Evolutionary conservation across 2,888 invertebrate species (phyloP), one percentile per base, ranked within the genome.

Genomic region (Vandiemenella viatica): DNA sequence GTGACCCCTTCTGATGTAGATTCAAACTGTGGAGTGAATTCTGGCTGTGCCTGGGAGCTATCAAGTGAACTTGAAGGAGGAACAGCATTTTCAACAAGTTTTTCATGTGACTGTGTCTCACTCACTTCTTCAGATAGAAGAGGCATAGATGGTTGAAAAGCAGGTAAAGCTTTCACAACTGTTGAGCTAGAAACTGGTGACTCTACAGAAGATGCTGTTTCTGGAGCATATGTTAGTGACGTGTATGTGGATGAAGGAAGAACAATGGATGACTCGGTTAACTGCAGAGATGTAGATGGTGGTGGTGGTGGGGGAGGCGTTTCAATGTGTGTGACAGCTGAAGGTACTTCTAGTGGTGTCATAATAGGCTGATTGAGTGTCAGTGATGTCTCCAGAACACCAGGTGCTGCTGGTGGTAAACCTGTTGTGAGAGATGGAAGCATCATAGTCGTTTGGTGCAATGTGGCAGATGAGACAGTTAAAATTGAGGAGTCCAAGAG

Each of bases 281-380:
- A 21, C 6, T 17, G 42, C 10, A 42, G 42, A 13, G 17, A 16
- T 21, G 19, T 17, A 15, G 42, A 42, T n/a, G 42, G n/a, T 45
- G 49, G 18, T 15, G 38, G 43, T 43, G 37, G 43, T 22, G 48
- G 45, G 18, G 48, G 37, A 37, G 49, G 49, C 17, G 26, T 22
- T 13, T 45, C 40, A 8, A 45, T 15, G 26, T 18, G 26, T 38
- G 38, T 22, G 16, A 46, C 22, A 15, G 22, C 6, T 7, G 53
- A 53, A 5, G 84, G 83, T 19, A 80, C 74, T 64, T 86, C 86
- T 20, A 82, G 66, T 0, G 86, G 80, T 1, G 86, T 82, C 87
- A 87, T 87, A 46, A 87, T 87, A 0, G 87, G 83, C 63, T 80
- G 83, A 60, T 84, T 76, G 15, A 85, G 69, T 10, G 80, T 76